Evolutionary conservation across 2,888 invertebrate species (phyloP).

Genomic region (Argyra leucocephala): DNA sequence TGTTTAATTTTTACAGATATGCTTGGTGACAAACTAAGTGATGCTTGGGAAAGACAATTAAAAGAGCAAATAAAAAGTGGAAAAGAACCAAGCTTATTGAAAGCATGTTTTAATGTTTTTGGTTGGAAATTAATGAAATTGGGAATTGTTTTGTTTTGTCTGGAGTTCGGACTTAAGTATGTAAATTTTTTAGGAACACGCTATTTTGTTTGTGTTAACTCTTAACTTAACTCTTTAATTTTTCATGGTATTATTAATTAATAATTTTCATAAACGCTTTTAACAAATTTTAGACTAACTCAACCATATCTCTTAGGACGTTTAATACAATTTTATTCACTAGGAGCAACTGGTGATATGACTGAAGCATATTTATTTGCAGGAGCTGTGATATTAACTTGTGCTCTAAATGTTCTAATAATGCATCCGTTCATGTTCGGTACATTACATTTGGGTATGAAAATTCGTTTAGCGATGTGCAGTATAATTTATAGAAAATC

Average conservation of each 20-base stretch:
- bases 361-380: constrained; percentile 67
- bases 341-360: constrained; percentile 24
- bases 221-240: constrained; percentile 5
- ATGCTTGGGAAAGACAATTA: constrained; percentile 52
- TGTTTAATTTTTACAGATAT: constrained; percentile 30
- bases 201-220: neutral
- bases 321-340: constrained; percentile 51
- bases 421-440: constrained; percentile 85
- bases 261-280: constrained; percentile 17
- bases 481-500: constrained; percentile 60
- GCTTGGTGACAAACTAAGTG: constrained; percentile 52
- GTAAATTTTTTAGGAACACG: constrained; percentile 16
- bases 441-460: constrained; percentile 55
- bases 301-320: constrained; percentile 57
- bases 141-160: constrained; percentile 50
- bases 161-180: constrained; percentile 53
- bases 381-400: constrained; percentile 60
- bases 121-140: constrained; percentile 50
- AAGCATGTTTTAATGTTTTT: constrained; percentile 49
- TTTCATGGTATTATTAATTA: constrained; percentile 7
- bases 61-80: constrained; percentile 35
- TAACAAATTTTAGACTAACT: constrained; percentile 46
- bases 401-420: constrained; percentile 64
- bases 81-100: constrained; percentile 43
- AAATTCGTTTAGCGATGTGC: constrained; percentile 57